These are phyloP conservation scores for Sardina pilchardus DNA, from an alignment of 2,113 vertebrate genomes.

Conservation along the genomic window DNA sequence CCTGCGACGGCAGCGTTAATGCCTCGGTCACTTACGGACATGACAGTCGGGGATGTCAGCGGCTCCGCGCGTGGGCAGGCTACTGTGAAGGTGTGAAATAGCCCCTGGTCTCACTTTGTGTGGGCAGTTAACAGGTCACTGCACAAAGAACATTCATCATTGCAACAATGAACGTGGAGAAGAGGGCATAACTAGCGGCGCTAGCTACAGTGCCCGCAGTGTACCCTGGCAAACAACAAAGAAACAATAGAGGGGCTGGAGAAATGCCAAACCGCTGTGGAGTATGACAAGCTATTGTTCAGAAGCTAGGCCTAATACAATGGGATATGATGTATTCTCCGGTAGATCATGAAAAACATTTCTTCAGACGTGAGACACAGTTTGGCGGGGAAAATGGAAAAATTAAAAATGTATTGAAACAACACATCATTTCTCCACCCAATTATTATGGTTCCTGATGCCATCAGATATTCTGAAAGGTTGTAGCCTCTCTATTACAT, in stretches of 20 bases:
- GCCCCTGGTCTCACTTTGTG: slow-evolving; percentile 17
- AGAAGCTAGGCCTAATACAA: not conserved
- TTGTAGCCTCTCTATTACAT: not conserved
- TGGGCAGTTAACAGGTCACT: slow-evolving; percentile 13
- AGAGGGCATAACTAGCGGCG: not conserved
- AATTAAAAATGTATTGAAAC: not conserved
- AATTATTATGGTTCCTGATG: not conserved
- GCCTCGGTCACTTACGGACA: not conserved
- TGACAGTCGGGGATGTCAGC: not conserved
- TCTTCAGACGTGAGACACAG: not conserved
- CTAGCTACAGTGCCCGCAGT: not conserved
- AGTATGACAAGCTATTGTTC: not conserved
- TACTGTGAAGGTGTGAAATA: slow-evolving; percentile 16
- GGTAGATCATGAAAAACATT: not conserved
- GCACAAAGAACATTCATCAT: not conserved
- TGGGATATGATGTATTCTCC: not conserved
- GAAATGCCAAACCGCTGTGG: not conserved
- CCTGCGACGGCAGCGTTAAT: not conserved
- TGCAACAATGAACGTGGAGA: not conserved
- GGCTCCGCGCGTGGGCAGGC: not conserved
- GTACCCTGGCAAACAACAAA: not conserved
- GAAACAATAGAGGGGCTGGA: not conserved
- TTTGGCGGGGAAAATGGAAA: not conserved
- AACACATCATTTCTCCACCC: not conserved
- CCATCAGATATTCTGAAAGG: not conserved